phyloP scores from a whole-genome alignment of 2,888 invertebrate genomes.

The Bellardia pandia region DNA sequence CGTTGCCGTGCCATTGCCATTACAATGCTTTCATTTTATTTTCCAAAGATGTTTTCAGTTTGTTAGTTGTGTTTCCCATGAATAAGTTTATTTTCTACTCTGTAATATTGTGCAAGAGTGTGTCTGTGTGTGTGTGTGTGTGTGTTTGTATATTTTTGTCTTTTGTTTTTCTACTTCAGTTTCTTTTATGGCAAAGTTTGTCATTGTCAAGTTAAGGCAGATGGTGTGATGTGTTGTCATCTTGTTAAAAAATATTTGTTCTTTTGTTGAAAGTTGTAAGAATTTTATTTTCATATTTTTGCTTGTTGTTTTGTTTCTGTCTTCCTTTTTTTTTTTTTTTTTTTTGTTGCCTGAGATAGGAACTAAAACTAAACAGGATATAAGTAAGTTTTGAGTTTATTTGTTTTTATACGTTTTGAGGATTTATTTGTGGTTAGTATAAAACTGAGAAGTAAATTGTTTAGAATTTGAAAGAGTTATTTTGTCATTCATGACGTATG shows the following conservation, averaged over 20 bases:
- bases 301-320: neutral
- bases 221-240: constrained; percentile 74
- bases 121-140: neutral
- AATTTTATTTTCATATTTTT: constrained; percentile 26
- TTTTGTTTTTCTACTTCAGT: constrained; percentile 50
- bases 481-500: constrained; percentile 23
- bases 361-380: constrained; percentile 57
- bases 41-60: constrained; percentile 47
- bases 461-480: constrained; percentile 48
- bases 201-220: constrained; percentile 72
- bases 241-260: constrained; percentile 68
- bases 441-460: constrained; percentile 33
- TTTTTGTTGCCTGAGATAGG: neutral
- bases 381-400: constrained; percentile 24
- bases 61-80: constrained; percentile 56
- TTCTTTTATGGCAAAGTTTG: constrained; percentile 70
- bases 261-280: constrained; percentile 59
- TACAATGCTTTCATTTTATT: constrained; percentile 53
- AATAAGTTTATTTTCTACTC: constrained; percentile 63
- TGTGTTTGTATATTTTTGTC: neutral
- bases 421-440: constrained; percentile 43
- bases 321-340: neutral
- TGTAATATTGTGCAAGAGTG: neutral
- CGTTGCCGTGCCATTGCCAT: constrained; percentile 12
- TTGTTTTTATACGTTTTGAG: constrained; percentile 2